Conservation (phyloP, 2,888 invertebrate genomes). For the Ptilodon capucinus region DNA sequence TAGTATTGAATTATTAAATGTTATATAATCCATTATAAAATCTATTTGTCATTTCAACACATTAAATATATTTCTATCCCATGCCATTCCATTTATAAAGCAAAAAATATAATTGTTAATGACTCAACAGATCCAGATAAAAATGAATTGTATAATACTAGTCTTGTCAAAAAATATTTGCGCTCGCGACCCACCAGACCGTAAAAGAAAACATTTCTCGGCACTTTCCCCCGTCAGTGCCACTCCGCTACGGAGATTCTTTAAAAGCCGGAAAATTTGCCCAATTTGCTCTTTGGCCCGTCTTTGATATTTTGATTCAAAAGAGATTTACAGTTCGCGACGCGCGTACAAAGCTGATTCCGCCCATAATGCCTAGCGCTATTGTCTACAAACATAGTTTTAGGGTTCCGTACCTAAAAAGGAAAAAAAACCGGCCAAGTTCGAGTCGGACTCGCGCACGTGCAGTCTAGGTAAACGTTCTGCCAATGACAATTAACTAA, state of each 20-base stretch:
- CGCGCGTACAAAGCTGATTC: slow-evolving; percentile 45
- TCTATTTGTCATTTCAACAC: too few relatives aligned
- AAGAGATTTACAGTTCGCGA: slow-evolving; percentile 44
- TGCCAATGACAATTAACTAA: too few relatives aligned
- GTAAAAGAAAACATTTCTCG: slow-evolving; percentile 47
- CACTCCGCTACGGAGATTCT: slow-evolving; percentile 44
- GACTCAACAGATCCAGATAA: background rate
- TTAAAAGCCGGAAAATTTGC: slow-evolving; percentile 67
- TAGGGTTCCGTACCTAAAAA: too few relatives aligned
- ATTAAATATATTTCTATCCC: too few relatives aligned
- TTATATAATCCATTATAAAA: too few relatives aligned
- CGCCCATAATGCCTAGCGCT: slow-evolving; percentile 16
- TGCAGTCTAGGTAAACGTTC: too few relatives aligned
- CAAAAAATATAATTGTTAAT: too few relatives aligned
- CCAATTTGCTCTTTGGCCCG: slow-evolving; percentile 53
- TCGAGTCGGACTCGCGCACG: too few relatives aligned
- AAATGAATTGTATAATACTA: slow-evolving; percentile 6
- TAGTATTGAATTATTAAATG: too few relatives aligned
- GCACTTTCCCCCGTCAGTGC: slow-evolving; percentile 41
- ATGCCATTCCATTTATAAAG: too few relatives aligned
- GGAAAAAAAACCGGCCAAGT: too few relatives aligned
- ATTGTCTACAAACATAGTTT: slow-evolving; percentile 23
- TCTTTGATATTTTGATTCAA: slow-evolving; percentile 61
- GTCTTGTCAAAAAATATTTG: slow-evolving; percentile 25
- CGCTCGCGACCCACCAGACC: slow-evolving; percentile 25